These are phyloP conservation scores for Crax fasciolata DNA, from an alignment of 2,797 vertebrate genomes.

Conservation along the genomic window DNA sequence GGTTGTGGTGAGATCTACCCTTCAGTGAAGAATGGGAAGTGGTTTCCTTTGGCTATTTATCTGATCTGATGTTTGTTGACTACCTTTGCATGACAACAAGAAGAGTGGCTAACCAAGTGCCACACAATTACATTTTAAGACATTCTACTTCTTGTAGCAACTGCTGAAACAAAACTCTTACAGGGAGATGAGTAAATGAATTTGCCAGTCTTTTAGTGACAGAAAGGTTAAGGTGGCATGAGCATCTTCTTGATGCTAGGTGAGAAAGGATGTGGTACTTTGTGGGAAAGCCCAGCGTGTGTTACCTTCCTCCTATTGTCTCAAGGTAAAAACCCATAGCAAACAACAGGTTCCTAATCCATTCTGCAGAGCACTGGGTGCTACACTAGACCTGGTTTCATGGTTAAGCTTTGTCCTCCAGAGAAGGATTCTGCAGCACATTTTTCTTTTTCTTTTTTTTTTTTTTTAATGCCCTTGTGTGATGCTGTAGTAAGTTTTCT, in stretches of 20 bases:
- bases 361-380: not conserved
- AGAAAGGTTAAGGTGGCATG: not conserved
- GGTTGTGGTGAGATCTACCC: not conserved
- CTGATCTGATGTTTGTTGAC: not conserved
- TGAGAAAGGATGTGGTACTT: not conserved
- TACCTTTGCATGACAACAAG: not conserved
- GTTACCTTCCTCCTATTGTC: not conserved
- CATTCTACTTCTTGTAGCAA: not conserved
- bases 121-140: not conserved
- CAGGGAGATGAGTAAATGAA: not conserved
- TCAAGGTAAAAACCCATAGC: not conserved
- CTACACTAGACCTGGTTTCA: not conserved
- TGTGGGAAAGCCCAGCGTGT: not conserved
- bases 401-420: not conserved
- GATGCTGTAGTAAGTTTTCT: not conserved
- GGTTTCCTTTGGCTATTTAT: not conserved
- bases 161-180: not conserved
- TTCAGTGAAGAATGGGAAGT: not conserved
- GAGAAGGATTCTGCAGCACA: not conserved
- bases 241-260: not conserved
- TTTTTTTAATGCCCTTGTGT: not conserved
- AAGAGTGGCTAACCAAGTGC: not conserved
- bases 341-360: not conserved
- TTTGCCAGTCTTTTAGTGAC: not conserved
- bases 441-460: not conserved